Evolutionary conservation across 2,888 invertebrate genomes (phyloP), one percentile per base, ranked within the genome.

Genomic region (Cephalotes varians): DNA sequence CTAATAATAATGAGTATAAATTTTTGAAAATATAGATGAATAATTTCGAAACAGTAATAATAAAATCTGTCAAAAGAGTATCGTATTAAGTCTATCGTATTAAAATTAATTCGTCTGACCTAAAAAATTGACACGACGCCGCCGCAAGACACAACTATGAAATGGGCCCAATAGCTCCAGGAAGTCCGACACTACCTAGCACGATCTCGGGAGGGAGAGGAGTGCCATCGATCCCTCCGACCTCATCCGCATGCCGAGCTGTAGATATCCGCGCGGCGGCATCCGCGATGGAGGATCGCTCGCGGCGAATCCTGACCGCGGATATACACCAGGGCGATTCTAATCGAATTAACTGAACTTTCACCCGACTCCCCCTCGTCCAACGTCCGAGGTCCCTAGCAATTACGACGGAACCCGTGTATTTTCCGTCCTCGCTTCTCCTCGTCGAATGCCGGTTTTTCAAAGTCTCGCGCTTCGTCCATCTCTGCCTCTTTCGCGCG

Each of bases 261-360:
- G 67, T 65, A 84, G 87, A 88, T 81, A 81, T 88, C 83, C 77
- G 44, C 72, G 72, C 83, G 79, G 81, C 80, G 87, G 58, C 62
- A 72, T 62, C 37, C 44, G 64, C 71, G 56, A 80, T 73, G 60
- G 84, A 82, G 67, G 77, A 73, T 83, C 83, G 90, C 90, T 90
- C 86, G 82, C 84, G 87, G 90, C 87, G 83, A 90, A 90, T 87
- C 89, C 88, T 87, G 88, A 90, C 87, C 89, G 82, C 81, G 81
- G 86, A 83, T 88, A 81, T 83, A 81, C 87, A 74, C 86, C 77
- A 86, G 86, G 91, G 87, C 85, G 91, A 91, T 91, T 91, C 90
- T 91, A 91, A 92, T 92, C 91, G 91, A 91, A 91, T 91, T 91
- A 90, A 89, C 89, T 90, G 91, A 92, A 92, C 91, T 91, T 91